Percentiles rank a stretch among this genome's conserved stretches.
Evolutionary conservation across 2,888 invertebrate species (phyloP).

Genomic region (Caenorhabditis zanzibari): DNA sequence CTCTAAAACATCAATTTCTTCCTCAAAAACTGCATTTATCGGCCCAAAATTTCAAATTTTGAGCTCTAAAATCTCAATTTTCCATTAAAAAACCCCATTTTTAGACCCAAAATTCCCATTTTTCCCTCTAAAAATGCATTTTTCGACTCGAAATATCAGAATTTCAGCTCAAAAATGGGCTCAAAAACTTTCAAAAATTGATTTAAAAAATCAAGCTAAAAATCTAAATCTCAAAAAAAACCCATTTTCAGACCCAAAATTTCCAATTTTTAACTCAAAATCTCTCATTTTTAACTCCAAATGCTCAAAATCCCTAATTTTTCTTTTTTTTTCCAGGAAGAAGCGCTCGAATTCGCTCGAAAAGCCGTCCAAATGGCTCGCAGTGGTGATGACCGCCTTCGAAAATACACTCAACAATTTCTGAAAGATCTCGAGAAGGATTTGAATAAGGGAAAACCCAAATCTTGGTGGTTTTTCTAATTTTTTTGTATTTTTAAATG

Average conservation of each 20-base stretch:
- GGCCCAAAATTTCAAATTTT: no score
- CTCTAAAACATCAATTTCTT: no score
- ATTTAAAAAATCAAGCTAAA: background rate
- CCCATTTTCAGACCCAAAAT: background rate
- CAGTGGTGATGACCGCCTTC: conserved; percentile 68
- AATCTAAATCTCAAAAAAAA: background rate
- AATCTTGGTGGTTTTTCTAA: conserved; percentile 69
- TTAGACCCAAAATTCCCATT: no score
- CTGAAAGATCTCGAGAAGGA: conserved; percentile 86
- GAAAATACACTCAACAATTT: conserved; percentile 72
- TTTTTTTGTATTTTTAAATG: conserved; percentile 21
- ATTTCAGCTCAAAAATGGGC: background rate
- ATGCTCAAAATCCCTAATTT: background rate
- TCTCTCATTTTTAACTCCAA: background rate
- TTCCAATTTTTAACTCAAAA: background rate
- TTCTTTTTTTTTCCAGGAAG: conserved; percentile 86
- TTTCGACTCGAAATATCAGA: no score
- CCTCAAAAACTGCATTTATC: no score
- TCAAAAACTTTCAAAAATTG: background rate
- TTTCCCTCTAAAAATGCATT: no score
- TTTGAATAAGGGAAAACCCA: conserved; percentile 86
- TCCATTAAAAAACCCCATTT: no score
- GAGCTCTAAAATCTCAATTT: no score
- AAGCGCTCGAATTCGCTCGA: conserved; percentile 85
- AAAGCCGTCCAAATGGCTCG: conserved; percentile 75